These are phyloP conservation scores for Hipposideros armiger DNA, from an alignment of 2,113 vertebrate genomes.

Conservation along the genomic window DNA sequence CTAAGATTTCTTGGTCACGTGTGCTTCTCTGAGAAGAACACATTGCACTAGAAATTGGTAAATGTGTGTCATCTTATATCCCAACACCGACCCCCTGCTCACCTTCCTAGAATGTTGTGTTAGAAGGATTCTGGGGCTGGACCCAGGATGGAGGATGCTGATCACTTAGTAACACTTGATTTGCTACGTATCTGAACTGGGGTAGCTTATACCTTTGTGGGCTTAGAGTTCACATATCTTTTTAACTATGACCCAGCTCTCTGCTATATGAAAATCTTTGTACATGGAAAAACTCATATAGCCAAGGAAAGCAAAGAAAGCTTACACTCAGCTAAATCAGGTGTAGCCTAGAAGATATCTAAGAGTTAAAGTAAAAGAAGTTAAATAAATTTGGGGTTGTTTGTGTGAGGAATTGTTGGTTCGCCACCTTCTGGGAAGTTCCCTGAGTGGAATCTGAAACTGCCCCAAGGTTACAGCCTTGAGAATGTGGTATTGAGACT, in stretches of 20 bases:
- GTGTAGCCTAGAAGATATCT: not conserved
- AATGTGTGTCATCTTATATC: not conserved
- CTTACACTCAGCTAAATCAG: not conserved
- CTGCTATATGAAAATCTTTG: not conserved
- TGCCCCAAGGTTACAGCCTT: not conserved
- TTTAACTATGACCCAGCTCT: conserved; percentile 20
- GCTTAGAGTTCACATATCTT: not conserved
- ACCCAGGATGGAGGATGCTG: not conserved
- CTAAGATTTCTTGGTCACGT: not conserved
- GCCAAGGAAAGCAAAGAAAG: not conserved
- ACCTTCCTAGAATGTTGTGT: not conserved
- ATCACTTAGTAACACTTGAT: not conserved
- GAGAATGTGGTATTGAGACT: not conserved
- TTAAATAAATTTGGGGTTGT: not conserved
- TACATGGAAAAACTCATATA: not conserved
- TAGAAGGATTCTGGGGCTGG: not conserved
- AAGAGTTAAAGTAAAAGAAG: conserved; percentile 19
- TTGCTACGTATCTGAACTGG: not conserved
- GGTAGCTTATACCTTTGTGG: not conserved
- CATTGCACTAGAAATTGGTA: not conserved
- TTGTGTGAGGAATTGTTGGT: not conserved
- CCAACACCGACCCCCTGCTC: not conserved
- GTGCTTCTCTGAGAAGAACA: not conserved
- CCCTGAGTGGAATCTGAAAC: not conserved
- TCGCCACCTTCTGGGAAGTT: not conserved